Evolutionary conservation across 2,888 invertebrate genomes (phyloP).

Genomic region (Ceraclea dissimilis): DNA sequence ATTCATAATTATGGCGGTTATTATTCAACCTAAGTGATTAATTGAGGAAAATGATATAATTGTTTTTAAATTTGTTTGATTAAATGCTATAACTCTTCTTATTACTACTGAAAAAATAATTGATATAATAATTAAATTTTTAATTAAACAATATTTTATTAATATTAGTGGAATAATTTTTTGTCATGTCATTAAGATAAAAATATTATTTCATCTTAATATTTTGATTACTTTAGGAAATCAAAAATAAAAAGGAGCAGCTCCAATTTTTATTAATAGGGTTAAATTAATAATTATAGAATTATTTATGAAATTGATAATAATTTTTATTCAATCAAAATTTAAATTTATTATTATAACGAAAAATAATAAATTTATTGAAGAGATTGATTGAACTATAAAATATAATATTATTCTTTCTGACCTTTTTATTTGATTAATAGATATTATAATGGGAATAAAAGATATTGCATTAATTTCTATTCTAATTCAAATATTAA

Average conservation of each 20-base stretch:
- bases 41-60: slow-evolving; percentile 56
- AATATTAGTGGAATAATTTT: slow-evolving; percentile 56
- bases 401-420: slow-evolving; percentile 48
- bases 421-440: slow-evolving; percentile 21
- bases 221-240: slow-evolving; percentile 9
- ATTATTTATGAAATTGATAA: slow-evolving; percentile 32
- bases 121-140: slow-evolving; percentile 38
- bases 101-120: slow-evolving; percentile 42
- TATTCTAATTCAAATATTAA: slow-evolving; percentile 48
- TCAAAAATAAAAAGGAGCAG: slow-evolving; percentile 25
- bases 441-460: slow-evolving; percentile 44
- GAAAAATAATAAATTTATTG: slow-evolving; percentile 30
- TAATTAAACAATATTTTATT: slow-evolving; percentile 42
- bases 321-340: slow-evolving; percentile 36
- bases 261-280: slow-evolving; percentile 50
- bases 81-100: slow-evolving; percentile 47
- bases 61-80: slow-evolving; percentile 50
- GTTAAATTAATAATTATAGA: slow-evolving; percentile 33
- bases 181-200: slow-evolving; percentile 54
- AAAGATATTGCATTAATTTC: slow-evolving; percentile 57
- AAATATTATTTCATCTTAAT: slow-evolving; percentile 35
- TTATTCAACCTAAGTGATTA: slow-evolving; percentile 55
- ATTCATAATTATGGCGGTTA: slow-evolving; percentile 39
- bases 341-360: slow-evolving; percentile 43
- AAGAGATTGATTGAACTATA: slow-evolving; percentile 51